Conservation (phyloP, 1,140 invertebrate genomes). For the Camponotus pennsylvanicus region DNA sequence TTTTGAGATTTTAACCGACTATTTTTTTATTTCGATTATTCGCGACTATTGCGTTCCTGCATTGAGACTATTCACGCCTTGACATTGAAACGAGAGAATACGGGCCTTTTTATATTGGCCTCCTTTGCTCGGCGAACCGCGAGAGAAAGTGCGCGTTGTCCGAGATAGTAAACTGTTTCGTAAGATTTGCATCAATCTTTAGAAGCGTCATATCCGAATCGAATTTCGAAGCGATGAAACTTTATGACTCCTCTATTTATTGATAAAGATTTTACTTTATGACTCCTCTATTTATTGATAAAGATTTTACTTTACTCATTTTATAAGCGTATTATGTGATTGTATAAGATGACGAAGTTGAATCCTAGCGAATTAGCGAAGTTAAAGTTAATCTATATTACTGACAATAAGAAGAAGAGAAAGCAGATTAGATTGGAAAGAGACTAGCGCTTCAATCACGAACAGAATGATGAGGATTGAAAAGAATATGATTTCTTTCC, state of each 20-base stretch:
- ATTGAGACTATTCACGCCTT: constrained; percentile 25
- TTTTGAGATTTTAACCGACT: neutral
- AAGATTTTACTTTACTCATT: neutral
- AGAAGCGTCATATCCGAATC: neutral
- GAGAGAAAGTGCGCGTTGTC: constrained; percentile 37
- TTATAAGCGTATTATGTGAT: neutral
- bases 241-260: neutral
- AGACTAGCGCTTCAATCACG: constrained; percentile 15
- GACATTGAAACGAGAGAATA: constrained; percentile 43
- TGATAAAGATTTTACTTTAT: neutral
- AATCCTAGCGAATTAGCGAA: neutral
- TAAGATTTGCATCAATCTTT: constrained; percentile 47
- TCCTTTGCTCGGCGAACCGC: neutral
- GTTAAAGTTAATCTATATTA: constrained; percentile 13
- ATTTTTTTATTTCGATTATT: neutral
- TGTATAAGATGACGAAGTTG: constrained; percentile 1
- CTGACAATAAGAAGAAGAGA: constrained; percentile 39
- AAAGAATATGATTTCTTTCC: constrained; percentile 20
- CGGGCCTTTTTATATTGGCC: constrained; percentile 16
- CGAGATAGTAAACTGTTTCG: constrained; percentile 37
- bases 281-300: neutral
- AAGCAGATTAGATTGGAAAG: constrained; percentile 18
- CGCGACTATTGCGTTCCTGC: neutral
- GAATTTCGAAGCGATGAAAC: constrained; percentile 22
- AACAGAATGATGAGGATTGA: constrained; percentile 1